Evolutionary conservation across 2,888 invertebrate genomes (phyloP), one percentile per base, ranked within the genome.

Genomic region (Lissonota sp.): DNA sequence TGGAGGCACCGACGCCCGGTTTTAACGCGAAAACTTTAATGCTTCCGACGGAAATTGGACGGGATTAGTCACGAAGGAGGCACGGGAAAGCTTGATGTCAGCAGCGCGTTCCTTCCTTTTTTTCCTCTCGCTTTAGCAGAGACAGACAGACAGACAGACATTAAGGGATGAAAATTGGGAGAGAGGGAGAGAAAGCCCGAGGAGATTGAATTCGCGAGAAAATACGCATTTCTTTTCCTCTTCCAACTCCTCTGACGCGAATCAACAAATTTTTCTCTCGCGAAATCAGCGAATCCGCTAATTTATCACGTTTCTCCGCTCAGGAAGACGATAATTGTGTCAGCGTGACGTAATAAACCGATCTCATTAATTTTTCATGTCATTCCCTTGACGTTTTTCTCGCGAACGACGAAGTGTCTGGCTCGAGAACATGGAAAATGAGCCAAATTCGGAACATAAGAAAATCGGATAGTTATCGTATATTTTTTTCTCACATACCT

Each of bases 21-120:
- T 82, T 84, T 84, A 86, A 86, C 84, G 84, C 82, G 85, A 83
- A 87, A 87, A 87, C 82, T 87, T 87, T 87, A 85, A 86, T 87
- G 80, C 86, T 73, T 81, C 82, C 80, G 83, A 83, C 86, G 84
- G 80, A 87, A 87, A 87, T 86, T 84, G 80, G 73, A 66, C 67
- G 64, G 72, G 81, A 87, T 84, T 84, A 86, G 84, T 87, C 86
- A 87, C 87, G 86, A 86, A 87, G 80, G 80, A 69, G 78, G 66
- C 55, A 58, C 72, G 79, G 70, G 40, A 71, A 83, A 82, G 77
- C 75, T 78, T 63, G 67, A 77, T 83, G 83, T 84, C 79, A 81
- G 83, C 69, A 57, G 40, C 12, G 60, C 37, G 64, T 70, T 44
- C 40, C 55, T 80, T 7, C 77, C 57, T 67, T 70, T 53, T 55